phyloP scores from a whole-genome alignment of 1,140 invertebrate genomes.

The Heliconius melpomene region DNA sequence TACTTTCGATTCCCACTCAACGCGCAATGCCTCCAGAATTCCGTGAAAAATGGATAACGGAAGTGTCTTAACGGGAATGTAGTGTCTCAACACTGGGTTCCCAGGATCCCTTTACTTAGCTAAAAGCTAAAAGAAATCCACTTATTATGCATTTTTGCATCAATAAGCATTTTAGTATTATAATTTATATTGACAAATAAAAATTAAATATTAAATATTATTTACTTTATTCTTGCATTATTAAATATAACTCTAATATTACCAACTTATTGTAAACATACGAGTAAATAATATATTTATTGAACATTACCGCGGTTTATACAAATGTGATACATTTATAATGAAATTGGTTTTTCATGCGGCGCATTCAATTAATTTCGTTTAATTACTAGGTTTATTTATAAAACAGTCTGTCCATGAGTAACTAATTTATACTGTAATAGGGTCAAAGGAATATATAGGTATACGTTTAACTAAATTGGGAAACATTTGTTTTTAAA shows the following conservation, averaged over 20 bases:
- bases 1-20: too few relatives aligned
- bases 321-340: conserved; percentile 11
- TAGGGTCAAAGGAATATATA: conserved; percentile 2
- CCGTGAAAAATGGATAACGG: too few relatives aligned
- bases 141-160: too few relatives aligned
- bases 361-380: conserved; percentile 3
- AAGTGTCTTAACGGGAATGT: too few relatives aligned
- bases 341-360: conserved; percentile 15
- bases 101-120: too few relatives aligned
- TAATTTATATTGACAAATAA: too few relatives aligned
- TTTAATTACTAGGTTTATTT: conserved; percentile 20
- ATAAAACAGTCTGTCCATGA: conserved; percentile 12
- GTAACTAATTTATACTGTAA: conserved; percentile 17
- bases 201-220: too few relatives aligned
- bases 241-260: neutral
- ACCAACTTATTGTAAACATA: neutral
- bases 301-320: neutral
- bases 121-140: too few relatives aligned
- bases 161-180: too few relatives aligned
- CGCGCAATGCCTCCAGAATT: too few relatives aligned
- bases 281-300: neutral
- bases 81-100: too few relatives aligned
- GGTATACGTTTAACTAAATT: neutral
- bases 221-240: too few relatives aligned
- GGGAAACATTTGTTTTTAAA: neutral